Evolutionary conservation across 1,140 invertebrate species (phyloP).

Genomic region (Zaprionus gabonicus): DNA sequence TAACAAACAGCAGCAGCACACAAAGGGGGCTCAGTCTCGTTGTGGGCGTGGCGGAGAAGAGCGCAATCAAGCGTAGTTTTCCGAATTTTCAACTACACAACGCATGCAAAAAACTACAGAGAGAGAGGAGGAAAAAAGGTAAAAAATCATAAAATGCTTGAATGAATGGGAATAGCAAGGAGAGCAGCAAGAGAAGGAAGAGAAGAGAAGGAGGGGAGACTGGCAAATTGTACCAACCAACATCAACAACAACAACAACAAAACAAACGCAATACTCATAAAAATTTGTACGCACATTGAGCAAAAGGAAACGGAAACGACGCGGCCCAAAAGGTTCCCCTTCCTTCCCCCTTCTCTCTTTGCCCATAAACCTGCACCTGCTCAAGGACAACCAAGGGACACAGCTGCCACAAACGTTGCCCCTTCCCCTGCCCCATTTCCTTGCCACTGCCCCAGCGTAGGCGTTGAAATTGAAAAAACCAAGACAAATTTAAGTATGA

Average conservation of each 20-base stretch:
- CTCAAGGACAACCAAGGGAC: slow-evolving; percentile 50
- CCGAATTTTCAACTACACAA: slow-evolving; percentile 63
- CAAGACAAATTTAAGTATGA: slow-evolving; percentile 39
- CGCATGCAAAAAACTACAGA: slow-evolving; percentile 48
- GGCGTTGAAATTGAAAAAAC: slow-evolving; percentile 45
- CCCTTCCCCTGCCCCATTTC: no score
- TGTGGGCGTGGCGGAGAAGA: slow-evolving; percentile 54
- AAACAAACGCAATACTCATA: slow-evolving; percentile 74
- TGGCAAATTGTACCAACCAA: slow-evolving; percentile 18
- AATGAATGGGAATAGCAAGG: slow-evolving; percentile 12
- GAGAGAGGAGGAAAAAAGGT: slow-evolving; percentile 54
- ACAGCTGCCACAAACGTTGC: slow-evolving; percentile 37
- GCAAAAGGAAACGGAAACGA: slow-evolving; percentile 45
- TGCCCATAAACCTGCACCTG: slow-evolving; percentile 40
- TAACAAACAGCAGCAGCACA: slow-evolving; percentile 58
- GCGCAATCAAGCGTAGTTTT: slow-evolving; percentile 79
- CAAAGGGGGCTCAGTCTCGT: slow-evolving; percentile 33
- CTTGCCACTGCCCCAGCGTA: background rate
- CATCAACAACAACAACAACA: background rate
- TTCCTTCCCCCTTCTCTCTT: background rate
- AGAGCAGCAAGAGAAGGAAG: background rate
- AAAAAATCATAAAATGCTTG: slow-evolving; percentile 73
- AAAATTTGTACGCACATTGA: slow-evolving; percentile 80
- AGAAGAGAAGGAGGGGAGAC: background rate
- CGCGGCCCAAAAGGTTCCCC: slow-evolving; percentile 34